Conservation (phyloP, 2,113 vertebrate species). For the Scartelaos histophorus region DNA sequence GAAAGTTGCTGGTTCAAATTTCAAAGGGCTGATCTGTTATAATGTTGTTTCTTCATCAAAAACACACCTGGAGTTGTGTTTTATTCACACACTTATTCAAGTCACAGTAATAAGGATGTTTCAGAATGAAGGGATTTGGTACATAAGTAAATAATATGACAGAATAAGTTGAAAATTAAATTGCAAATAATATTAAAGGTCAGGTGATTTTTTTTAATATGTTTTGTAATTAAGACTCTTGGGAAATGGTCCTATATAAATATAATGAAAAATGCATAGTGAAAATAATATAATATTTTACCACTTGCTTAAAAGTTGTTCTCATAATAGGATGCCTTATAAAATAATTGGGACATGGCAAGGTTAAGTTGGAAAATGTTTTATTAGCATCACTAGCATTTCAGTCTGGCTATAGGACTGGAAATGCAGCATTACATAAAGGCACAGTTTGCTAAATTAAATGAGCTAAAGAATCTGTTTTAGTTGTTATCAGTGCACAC, state of each 20-base stretch:
- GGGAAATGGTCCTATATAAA: background rate
- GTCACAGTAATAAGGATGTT: background rate
- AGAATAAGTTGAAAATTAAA: background rate
- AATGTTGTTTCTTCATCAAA: too few relatives aligned
- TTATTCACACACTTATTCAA: too few relatives aligned
- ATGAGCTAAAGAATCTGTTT: too few relatives aligned
- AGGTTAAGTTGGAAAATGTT: background rate
- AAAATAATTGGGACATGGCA: background rate
- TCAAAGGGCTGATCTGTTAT: too few relatives aligned
- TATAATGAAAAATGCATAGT: background rate
- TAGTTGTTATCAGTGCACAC: too few relatives aligned
- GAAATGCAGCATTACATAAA: background rate
- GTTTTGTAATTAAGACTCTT: background rate
- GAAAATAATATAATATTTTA: too few relatives aligned
- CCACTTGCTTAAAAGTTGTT: too few relatives aligned
- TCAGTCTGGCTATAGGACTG: too few relatives aligned
- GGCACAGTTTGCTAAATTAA: background rate
- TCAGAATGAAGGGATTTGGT: background rate
- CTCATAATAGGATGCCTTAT: too few relatives aligned
- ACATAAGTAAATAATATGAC: too few relatives aligned
- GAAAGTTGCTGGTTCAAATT: background rate
- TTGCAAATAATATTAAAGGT: background rate
- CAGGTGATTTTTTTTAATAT: too few relatives aligned
- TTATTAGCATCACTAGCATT: background rate
- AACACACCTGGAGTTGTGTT: too few relatives aligned